Evolutionary conservation across 2,113 vertebrate genomes (phyloP), one percentile per base, ranked within the genome.

Genomic region (Chrysochloris asiatica): DNA sequence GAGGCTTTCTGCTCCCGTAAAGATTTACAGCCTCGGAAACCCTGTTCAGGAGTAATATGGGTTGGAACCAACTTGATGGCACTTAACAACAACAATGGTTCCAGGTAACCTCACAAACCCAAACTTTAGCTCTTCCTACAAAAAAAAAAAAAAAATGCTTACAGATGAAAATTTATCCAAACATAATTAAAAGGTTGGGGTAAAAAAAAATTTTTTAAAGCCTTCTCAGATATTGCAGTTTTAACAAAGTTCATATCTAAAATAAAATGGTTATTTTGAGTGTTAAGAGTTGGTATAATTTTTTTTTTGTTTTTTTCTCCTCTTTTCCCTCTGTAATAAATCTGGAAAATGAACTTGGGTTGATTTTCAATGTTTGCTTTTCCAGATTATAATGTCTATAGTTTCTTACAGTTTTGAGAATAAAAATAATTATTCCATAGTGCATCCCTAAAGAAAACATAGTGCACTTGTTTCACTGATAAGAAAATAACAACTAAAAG

Each of bases 201-300:
- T 28, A 22, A 13, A 17, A 3, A 16, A 24, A 84, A 79, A 72
- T n/a, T n/a, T n/a, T n/a, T n/a, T n/a, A n/a, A 82, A 47, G 10
- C 33, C 28, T 72, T 17, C 48, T 26, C 65, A 76, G n/a, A 94
- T 91, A 86, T 22, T 72, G 36, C 79, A 93, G 59, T 89, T 96
- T 87, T 86, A 47, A 77, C 30, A 50, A 91, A 86, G 36, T 77
- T 80, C 47, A 59, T 79, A 71, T 77, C 45, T n/a, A 75, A 85
- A 33, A 67, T 85, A 67, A 13, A 95, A 10, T 78, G 38, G 48
- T 59, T 91, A 63, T 67, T 96, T 94, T 88, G n/a, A 89, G 28
- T 90, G 14, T 87, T 87, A 87, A 82, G 43, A 89, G 77, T 83
- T 63, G 21, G 4, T 79, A 33, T 82, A 75, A 54, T 56, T 77